Percentiles rank a stretch among this genome's conserved stretches.
Conservation (phyloP, 2,888 invertebrate species). For the Caenorhabditis zanzibari region DNA sequence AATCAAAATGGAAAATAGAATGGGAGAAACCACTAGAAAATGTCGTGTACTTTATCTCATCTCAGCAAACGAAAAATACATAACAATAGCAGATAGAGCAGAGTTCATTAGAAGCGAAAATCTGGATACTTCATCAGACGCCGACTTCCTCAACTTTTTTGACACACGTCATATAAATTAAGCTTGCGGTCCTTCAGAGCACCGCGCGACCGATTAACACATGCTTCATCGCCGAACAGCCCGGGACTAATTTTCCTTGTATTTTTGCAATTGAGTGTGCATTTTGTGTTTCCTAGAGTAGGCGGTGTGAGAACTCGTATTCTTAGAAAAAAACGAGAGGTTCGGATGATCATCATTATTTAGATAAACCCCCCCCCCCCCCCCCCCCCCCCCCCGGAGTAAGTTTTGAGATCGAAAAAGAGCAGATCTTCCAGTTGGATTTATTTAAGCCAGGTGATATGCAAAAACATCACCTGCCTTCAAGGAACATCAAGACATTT, state of each 20-base stretch:
- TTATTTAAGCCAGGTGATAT: conserved; percentile 1
- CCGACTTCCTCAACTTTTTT: conserved; percentile 41
- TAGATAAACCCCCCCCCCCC: conserved; percentile 15
- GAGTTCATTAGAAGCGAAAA: conserved; percentile 3
- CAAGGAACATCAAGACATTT: conserved; percentile 14
- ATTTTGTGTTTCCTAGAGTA: conserved; percentile 28
- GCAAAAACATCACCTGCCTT: conserved; percentile 40
- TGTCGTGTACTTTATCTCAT: not conserved
- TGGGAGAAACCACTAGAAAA: not conserved
- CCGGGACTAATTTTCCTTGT: conserved; percentile 47
- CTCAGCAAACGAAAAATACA: conserved; percentile 2
- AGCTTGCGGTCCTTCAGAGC: conserved; percentile 17
- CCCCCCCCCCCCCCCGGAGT: too few relatives aligned
- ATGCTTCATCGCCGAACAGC: conserved; percentile 57
- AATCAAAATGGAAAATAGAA: not conserved
- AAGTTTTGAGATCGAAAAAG: conserved; percentile 1
- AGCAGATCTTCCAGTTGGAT: not conserved
- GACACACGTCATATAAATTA: conserved; percentile 59
- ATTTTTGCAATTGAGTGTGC: conserved; percentile 57
- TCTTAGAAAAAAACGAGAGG: conserved; percentile 17
- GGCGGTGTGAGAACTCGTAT: conserved; percentile 36
- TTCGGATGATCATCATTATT: not conserved
- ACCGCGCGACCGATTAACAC: conserved; percentile 39
- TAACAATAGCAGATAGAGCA: not conserved
- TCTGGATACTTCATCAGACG: conserved; percentile 11